Evolutionary conservation across 1,140 invertebrate species (phyloP).

Genomic region (Muscidifurax raptorellus): DNA sequence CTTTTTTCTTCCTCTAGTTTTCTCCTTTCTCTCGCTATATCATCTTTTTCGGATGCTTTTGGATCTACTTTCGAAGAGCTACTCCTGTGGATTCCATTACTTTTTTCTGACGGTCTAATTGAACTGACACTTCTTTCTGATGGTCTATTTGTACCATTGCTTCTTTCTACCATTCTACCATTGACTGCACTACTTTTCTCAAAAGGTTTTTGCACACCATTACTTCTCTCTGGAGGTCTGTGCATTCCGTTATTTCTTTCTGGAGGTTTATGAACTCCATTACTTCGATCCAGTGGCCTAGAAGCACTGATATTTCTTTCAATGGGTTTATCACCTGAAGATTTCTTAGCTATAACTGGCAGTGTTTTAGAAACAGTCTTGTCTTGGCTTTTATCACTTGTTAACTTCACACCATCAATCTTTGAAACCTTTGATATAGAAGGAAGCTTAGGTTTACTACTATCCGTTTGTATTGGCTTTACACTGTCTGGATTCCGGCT

Average conservation of each 20-base stretch:
- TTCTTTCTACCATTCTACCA: constrained; percentile 29
- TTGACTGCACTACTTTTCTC: constrained; percentile 40
- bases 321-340: constrained; percentile 49
- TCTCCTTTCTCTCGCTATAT: constrained; percentile 65
- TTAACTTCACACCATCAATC: neutral
- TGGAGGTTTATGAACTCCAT: constrained; percentile 6
- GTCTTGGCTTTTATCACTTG: constrained; percentile 3
- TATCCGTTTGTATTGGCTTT: constrained; percentile 37
- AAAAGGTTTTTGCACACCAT: constrained; percentile 12
- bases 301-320: constrained; percentile 37
- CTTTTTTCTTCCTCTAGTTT: constrained; percentile 72
- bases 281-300: constrained; percentile 50
- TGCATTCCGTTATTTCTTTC: constrained; percentile 38
- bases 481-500: constrained; percentile 34
- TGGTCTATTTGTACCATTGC: constrained; percentile 48
- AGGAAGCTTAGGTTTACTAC: neutral
- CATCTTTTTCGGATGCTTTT: constrained; percentile 59
- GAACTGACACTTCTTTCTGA: constrained; percentile 44
- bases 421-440: constrained; percentile 4
- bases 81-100: constrained; percentile 54
- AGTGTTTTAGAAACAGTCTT: constrained; percentile 41
- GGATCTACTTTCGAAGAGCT: constrained; percentile 9
- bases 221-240: constrained; percentile 26
- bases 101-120: constrained; percentile 58
- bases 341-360: constrained; percentile 43